phyloP scores from a whole-genome alignment of 1,140 invertebrate genomes.

The Lasaia peninsularis region DNA sequence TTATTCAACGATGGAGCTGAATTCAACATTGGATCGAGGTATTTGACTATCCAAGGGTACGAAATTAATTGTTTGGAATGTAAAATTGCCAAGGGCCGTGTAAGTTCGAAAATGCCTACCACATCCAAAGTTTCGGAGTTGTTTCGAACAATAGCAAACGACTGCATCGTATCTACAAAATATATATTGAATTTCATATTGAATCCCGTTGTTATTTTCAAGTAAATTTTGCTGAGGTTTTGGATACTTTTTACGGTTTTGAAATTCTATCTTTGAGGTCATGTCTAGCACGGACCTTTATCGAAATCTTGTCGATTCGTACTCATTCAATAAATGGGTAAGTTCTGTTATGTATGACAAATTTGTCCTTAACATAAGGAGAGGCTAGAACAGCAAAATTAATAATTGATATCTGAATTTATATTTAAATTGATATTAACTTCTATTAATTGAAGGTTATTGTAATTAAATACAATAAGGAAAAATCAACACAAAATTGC shows the following conservation, averaged over 20 bases:
- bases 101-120: constrained; percentile 61
- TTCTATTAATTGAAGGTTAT: no score
- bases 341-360: no score
- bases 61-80: constrained; percentile 84
- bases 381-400: no score
- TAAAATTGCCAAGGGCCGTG: constrained; percentile 76
- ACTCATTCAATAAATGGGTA: neutral
- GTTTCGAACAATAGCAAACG: constrained; percentile 76
- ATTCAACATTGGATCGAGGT: constrained; percentile 78
- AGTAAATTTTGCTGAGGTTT: constrained; percentile 57
- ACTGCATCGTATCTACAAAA: constrained; percentile 81
- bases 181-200: constrained; percentile 86
- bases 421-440: no score
- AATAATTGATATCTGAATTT: no score
- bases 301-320: neutral
- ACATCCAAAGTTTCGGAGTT: constrained; percentile 57
- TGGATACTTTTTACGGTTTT: neutral
- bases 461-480: no score
- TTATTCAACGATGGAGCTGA: constrained; percentile 66
- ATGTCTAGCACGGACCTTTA: neutral
- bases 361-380: no score
- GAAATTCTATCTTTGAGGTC: neutral
- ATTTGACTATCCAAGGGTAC: constrained; percentile 79
- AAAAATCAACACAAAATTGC: no score
- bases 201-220: constrained; percentile 86